Conservation (phyloP, 2,888 invertebrate genomes). For the Sthenelais limicola region DNA sequence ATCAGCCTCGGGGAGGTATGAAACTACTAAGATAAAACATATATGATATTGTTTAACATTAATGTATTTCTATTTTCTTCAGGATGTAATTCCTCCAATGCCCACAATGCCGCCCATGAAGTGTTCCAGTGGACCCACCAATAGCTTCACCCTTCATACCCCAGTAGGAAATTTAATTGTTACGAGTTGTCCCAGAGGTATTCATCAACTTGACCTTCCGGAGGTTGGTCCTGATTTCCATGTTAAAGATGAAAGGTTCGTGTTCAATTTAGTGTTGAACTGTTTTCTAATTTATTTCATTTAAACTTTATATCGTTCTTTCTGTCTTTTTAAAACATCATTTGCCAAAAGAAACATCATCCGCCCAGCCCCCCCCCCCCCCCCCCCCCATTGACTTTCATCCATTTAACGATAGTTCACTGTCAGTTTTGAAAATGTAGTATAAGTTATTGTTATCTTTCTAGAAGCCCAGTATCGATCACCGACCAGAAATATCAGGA, state of each 20-base stretch:
- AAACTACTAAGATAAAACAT: no score
- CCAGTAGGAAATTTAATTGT: conserved; percentile 63
- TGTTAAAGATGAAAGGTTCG: conserved; percentile 3
- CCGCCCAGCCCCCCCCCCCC: background rate
- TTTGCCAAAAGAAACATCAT: no score
- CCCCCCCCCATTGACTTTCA: background rate
- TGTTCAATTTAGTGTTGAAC: background rate
- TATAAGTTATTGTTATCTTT: background rate
- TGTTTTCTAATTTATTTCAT: background rate
- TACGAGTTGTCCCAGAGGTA: conserved; percentile 61
- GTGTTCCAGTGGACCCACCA: conserved; percentile 65
- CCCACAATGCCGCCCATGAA: conserved; percentile 10
- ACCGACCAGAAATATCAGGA: conserved; percentile 53
- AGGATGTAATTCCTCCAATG: no score
- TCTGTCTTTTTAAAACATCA: background rate
- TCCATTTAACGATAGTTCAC: no score
- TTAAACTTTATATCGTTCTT: background rate
- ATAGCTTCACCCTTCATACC: conserved; percentile 59
- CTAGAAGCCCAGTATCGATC: conserved; percentile 18
- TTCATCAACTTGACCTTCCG: conserved; percentile 54
- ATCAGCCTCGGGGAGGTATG: no score
- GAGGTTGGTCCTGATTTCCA: background rate
- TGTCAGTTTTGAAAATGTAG: background rate
- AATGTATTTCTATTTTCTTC: no score
- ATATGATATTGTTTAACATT: no score